A percentile compares a stretch with the other conserved stretches of the same genome.
Conservation (phyloP, 2,797 vertebrate genomes). For the Todus mexicanus region DNA sequence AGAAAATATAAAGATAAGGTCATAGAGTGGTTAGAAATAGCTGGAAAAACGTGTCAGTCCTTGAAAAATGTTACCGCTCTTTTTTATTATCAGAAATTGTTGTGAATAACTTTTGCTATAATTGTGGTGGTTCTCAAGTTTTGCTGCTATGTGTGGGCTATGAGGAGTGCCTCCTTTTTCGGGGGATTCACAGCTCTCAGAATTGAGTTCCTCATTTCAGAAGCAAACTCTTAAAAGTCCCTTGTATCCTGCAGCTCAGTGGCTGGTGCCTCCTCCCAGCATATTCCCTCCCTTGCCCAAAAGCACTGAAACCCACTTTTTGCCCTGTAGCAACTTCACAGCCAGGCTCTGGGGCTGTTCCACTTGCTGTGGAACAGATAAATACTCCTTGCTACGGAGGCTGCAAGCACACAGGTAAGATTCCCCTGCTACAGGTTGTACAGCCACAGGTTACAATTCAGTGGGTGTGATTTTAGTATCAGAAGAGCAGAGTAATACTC, state of each 20-base stretch:
- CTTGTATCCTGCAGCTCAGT: background rate
- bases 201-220: background rate
- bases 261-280: background rate
- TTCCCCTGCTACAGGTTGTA: background rate
- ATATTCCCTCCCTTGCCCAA: background rate
- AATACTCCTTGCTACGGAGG: background rate
- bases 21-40: background rate
- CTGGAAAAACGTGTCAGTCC: background rate
- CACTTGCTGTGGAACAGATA: background rate
- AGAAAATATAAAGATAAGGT: background rate
- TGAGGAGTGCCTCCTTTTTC: background rate
- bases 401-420: background rate
- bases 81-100: background rate
- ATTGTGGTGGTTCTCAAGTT: background rate
- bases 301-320: background rate
- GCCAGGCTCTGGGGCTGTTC: background rate
- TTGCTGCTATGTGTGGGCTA: background rate
- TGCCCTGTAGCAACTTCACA: rapidly evolving
- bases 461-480: background rate
- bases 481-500: background rate
- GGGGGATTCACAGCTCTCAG: background rate
- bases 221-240: background rate
- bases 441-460: background rate
- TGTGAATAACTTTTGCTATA: background rate
- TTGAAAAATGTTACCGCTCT: background rate